Evolutionary conservation across 2,797 vertebrate species (phyloP).

Genomic region (Calcarius lapponicus): DNA sequence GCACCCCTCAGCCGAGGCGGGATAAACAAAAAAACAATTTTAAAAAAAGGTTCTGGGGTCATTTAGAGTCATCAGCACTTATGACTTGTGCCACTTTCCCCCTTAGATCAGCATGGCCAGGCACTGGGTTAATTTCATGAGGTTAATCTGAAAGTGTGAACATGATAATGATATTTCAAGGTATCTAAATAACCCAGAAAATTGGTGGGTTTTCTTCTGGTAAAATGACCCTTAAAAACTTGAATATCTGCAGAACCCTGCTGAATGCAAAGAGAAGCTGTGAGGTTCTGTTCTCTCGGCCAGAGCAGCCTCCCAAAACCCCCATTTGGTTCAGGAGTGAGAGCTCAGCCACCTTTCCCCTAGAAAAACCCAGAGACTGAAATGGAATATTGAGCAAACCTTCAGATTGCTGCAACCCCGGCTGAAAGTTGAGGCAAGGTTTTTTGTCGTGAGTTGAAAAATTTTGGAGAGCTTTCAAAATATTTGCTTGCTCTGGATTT

Average conservation of each 20-base stretch:
- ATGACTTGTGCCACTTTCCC: background rate
- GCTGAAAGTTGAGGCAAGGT: background rate
- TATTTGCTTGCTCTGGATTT: background rate
- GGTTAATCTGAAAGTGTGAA: no score
- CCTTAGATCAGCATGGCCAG: background rate
- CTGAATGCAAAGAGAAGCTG: no score
- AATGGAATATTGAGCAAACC: conserved; percentile 27
- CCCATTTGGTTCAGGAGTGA: background rate
- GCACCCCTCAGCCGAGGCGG: no score
- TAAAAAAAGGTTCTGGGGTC: background rate
- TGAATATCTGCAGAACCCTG: no score
- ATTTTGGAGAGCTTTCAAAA: background rate
- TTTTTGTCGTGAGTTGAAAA: background rate
- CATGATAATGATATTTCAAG: no score
- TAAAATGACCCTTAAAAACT: no score
- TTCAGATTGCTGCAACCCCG: conserved; percentile 8
- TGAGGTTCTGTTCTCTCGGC: no score
- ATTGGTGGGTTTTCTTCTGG: no score
- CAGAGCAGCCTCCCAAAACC: background rate
- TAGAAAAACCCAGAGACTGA: background rate
- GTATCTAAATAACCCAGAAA: no score
- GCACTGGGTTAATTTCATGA: no score
- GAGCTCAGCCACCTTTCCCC: background rate
- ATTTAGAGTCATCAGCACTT: background rate
- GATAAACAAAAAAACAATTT: background rate